A percentile compares a stretch with the other conserved stretches of the same genome.
phyloP scores from a whole-genome alignment of 2,797 vertebrate species.

The Hirundo rustica region DNA sequence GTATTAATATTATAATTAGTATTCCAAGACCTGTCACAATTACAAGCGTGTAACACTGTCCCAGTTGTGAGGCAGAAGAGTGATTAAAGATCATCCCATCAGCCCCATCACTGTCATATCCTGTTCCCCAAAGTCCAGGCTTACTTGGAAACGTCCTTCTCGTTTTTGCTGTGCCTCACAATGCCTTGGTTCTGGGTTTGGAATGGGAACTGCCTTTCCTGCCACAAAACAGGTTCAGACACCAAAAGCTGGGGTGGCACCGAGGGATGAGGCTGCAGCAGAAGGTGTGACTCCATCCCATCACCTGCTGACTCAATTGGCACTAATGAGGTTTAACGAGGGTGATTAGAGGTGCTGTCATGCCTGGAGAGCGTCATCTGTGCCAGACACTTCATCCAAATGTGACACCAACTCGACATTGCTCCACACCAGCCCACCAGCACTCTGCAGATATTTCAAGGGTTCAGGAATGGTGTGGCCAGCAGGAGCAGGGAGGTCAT shows the following conservation, averaged over 20 bases:
- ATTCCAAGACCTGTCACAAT: neutral
- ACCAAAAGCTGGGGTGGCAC: neutral
- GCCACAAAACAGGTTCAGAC: neutral
- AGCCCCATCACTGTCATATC: neutral
- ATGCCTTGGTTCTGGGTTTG: neutral
- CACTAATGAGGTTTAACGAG: neutral
- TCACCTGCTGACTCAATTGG: neutral
- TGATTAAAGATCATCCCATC: neutral
- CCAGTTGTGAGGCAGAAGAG: neutral
- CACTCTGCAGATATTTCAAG: neutral
- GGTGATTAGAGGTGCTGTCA: neutral
- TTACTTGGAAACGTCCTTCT: neutral
- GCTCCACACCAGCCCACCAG: neutral
- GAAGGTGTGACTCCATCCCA: neutral
- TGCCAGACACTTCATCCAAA: neutral
- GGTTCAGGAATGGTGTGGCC: no score
- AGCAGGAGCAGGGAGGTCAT: no score
- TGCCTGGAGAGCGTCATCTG: neutral
- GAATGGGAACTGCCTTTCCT: rapidly evolving
- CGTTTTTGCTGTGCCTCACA: neutral
- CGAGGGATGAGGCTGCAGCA: neutral
- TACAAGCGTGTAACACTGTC: no score
- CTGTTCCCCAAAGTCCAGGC: neutral
- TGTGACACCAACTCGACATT: rapidly evolving
- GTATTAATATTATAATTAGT: neutral